Evolutionary conservation across 2,797 vertebrate genomes (phyloP), one percentile per base, ranked within the genome.

Genomic region (Oreonectes daqikongensis): DNA sequence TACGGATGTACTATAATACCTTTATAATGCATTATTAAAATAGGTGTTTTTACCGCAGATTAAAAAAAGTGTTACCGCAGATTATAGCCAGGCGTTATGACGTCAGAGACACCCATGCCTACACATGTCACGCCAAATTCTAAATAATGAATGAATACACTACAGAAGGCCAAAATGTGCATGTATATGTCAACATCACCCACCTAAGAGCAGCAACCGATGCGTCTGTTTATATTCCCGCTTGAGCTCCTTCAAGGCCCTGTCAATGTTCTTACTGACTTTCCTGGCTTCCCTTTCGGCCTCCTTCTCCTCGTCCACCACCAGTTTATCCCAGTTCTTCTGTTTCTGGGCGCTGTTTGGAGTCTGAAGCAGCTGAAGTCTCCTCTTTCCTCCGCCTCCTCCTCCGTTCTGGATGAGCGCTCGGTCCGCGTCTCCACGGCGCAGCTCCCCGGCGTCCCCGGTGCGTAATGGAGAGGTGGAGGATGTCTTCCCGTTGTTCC

Each of bases 181-280:
- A 11, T 2, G 5, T 10, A 1, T 3, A 40, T n/a, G 32, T 18
- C 15, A 9, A 18, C 42, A 9, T 77, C 42, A 92, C 95, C 84
- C 94, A 97, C 97, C 97, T 79, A 98, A 92, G 83, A 98, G 93
- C 82, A 98, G 95, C 87, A 98, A 94, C 84, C 96, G 93, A 87
- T 97, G 96, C 2, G 96, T 97, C 89, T 94, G 96, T 87, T 95
- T 97, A 80, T 97, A 96, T 87, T 98, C 96, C 83, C 95, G 91
- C 83, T 95, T 96, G 74, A 96, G 95, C 89, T 96, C 94, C 87
- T 95, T 96, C 38, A 98, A 94, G 84, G 88, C 92, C 84, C 93
- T 89, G 94, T 98, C 97, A 85, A 97, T 97, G 80, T 86, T 93
- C 88, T 95, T 95, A 87, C 96, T 98, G 88, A 96, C 94, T 93